phyloP scores from a whole-genome alignment of 2,797 vertebrate species.

The Microctenopoma steveboyesi region DNA sequence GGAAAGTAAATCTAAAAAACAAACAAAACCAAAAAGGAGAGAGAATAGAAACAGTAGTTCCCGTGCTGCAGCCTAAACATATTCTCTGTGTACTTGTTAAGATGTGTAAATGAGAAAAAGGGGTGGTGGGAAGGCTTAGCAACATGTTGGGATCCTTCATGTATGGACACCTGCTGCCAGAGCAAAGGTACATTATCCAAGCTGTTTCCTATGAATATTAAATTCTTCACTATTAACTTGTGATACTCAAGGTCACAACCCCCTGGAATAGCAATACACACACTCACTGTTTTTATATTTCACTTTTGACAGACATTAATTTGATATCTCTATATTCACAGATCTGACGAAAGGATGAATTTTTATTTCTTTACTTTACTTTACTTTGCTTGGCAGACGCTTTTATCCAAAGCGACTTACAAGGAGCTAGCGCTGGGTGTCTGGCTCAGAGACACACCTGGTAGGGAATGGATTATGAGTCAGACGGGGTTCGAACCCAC shows the following conservation, averaged over 20 bases:
- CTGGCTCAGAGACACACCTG: no score
- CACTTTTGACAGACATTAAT: conserved; percentile 56
- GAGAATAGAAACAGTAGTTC: conserved; percentile 10
- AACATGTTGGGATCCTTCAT: conserved; percentile 20
- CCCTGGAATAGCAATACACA: conserved; percentile 29
- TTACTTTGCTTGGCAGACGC: no score
- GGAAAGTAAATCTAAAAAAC: conserved; percentile 31
- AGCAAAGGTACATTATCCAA: conserved; percentile 69
- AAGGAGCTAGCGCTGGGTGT: no score
- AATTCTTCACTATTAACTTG: conserved; percentile 56
- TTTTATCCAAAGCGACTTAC: no score
- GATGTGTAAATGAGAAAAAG: conserved; percentile 66
- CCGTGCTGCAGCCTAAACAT: conserved; percentile 49
- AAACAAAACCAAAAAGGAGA: conserved; percentile 21
- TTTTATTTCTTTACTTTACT: no score
- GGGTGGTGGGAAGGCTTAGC: conserved; percentile 18
- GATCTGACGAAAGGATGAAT: conserved; percentile 25
- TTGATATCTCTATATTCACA: conserved; percentile 46
- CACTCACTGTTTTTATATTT: conserved; percentile 37
- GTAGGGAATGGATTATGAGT: no score
- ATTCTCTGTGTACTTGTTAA: conserved; percentile 51
- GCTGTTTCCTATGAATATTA: conserved; percentile 75
- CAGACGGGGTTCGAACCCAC: no score
- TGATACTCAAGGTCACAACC: conserved; percentile 49
- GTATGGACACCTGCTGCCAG: conserved; percentile 72